Base-by-base conservation (phyloP, 2,888 invertebrate genomes). In the Volucella inanis region DNA sequence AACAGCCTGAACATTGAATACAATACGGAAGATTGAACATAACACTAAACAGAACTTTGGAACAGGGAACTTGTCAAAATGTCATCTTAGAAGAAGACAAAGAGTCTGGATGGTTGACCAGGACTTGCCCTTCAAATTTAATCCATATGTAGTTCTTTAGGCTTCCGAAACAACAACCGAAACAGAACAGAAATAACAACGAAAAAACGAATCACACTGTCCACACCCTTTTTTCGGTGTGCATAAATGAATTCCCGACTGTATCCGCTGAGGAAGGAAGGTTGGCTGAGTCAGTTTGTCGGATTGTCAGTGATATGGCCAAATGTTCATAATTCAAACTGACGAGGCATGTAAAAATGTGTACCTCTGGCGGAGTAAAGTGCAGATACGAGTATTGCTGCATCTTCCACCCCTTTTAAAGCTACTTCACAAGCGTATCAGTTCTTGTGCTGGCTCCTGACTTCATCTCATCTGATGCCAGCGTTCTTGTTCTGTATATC, bases 251-350 rank as follows among this genome's bases (percentile, higher is more conserved):
- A 18, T 57, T 45, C 61, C 47, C 47, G 39, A 11, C 47, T 45
- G 47, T 41, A 45, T 38, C 12, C 31, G 31, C 6, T 31, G 31
- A 31, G 31, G 31, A 31, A 31, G 31, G 31, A 12, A n/a, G 31
- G 11, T 18, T 3, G 50, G 31, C 65, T 59, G 61, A 39, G 68
- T 68, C 74, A 74, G 57, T 74, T 74, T 8, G 14, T 47, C 9
- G 18, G 11, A 22, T 38, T 4, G 15, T 9, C 47, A 41, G 64
- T 49, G 14, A 39, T 39, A 50, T 45, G 41, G 31, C 55, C 38
- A 31, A 55, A 52, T 9, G 61, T 78, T 78, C 72, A 77, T 67
- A 82, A 78, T 68, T 83, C 72, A 78, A 68, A 62, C 64, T 12
- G 65, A 54, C 67, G 67, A 47, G 52, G 61, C 67, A 71, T 61